These are phyloP conservation scores for Monopterus albus DNA, from an alignment of 2,113 vertebrate genomes.

Conservation along the genomic window DNA sequence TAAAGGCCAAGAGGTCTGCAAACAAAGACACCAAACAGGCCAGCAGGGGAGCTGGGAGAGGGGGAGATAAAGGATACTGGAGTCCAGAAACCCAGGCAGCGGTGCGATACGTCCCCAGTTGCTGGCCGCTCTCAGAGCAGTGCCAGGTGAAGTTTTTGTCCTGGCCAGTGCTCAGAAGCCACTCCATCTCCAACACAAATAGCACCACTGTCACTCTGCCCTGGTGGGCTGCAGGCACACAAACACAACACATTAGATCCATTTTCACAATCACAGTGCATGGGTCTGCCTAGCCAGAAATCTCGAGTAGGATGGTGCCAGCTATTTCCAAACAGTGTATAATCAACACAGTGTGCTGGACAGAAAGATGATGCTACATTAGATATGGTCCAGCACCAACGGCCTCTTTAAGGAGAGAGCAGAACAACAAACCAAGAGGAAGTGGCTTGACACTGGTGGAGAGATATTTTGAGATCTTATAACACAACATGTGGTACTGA, in stretches of 20 bases:
- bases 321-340: background rate
- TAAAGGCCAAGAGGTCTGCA: background rate
- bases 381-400: background rate
- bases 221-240: slow-evolving; percentile 88
- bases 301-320: background rate
- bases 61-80: slow-evolving; percentile 90
- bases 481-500: background rate
- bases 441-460: background rate
- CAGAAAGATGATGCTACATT: background rate
- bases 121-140: slow-evolving; percentile 94
- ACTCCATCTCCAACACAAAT: slow-evolving; percentile 98
- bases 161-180: slow-evolving; percentile 95
- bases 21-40: background rate
- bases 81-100: slow-evolving; percentile 91
- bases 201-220: slow-evolving; percentile 92
- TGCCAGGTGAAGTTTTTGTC: slow-evolving; percentile 97
- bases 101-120: slow-evolving; percentile 91
- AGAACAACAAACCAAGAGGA: background rate
- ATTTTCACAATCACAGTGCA: background rate
- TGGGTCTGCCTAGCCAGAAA: background rate
- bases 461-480: background rate
- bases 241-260: background rate
- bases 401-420: background rate
- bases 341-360: background rate
- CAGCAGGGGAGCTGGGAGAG: too few relatives aligned